Percentiles rank a stretch among this genome's conserved stretches.
Conservation (phyloP, 1,140 invertebrate species). For the Drosophila tani region DNA sequence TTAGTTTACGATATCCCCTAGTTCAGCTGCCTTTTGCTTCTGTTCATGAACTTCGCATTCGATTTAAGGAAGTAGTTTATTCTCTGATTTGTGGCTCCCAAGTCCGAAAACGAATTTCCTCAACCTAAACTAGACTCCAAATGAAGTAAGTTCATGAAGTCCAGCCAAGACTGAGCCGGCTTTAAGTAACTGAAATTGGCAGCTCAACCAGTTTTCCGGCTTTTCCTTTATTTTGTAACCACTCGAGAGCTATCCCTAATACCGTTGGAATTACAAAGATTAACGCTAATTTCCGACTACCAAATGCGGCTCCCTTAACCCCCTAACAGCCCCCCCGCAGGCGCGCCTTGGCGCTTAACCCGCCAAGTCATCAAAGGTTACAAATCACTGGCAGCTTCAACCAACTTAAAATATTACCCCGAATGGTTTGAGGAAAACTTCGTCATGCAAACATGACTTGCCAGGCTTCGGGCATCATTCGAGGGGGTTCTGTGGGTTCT, state of each 20-base stretch:
- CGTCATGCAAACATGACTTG: slow-evolving; percentile 81
- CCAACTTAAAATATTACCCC: slow-evolving; percentile 67
- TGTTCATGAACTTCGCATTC: not conserved
- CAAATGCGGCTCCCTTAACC: slow-evolving; percentile 8
- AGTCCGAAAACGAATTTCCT: too few relatives aligned
- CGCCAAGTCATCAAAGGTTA: slow-evolving; percentile 56
- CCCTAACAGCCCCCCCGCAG: too few relatives aligned
- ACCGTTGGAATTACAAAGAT: slow-evolving; percentile 48
- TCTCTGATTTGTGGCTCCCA: not conserved
- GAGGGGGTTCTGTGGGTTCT: not conserved
- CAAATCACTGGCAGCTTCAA: slow-evolving; percentile 48
- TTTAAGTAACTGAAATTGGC: slow-evolving; percentile 19
- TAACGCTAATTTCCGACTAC: slow-evolving; percentile 60
- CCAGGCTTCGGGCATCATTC: slow-evolving; percentile 36
- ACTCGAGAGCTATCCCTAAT: slow-evolving; percentile 37
- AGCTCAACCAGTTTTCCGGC: slow-evolving; percentile 6
- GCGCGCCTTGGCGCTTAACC: slow-evolving; percentile 17
- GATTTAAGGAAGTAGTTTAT: not conserved
- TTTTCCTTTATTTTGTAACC: slow-evolving; percentile 3
- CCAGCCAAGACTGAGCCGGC: not conserved
- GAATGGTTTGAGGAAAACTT: slow-evolving; percentile 54
- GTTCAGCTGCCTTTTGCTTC: not conserved
- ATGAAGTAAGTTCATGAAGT: not conserved
- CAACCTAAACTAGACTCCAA: not conserved
- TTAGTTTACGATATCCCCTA: slow-evolving; percentile 1